These are phyloP conservation scores for Menura novaehollandiae DNA, from an alignment of 2,113 vertebrate genomes.

Conservation along the genomic window DNA sequence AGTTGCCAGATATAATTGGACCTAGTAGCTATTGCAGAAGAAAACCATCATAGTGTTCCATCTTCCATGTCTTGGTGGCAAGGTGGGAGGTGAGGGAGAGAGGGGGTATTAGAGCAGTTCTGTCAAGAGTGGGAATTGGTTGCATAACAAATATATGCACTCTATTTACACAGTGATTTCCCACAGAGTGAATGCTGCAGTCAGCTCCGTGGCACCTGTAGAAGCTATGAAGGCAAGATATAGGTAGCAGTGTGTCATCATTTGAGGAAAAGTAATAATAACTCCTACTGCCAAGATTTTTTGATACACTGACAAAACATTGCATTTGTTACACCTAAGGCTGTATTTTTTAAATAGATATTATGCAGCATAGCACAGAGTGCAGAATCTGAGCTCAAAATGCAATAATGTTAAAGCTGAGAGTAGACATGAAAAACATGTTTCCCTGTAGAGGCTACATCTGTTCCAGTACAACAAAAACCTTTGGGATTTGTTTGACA, in stretches of 20 bases:
- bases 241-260: background rate
- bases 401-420: background rate
- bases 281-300: background rate
- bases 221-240: background rate
- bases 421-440: background rate
- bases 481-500: background rate
- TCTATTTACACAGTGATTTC: background rate
- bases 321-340: background rate
- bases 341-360: background rate
- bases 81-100: background rate
- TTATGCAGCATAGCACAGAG: background rate
- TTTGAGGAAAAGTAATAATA: background rate
- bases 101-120: rapidly evolving
- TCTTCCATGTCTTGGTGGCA: background rate
- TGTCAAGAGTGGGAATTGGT: background rate
- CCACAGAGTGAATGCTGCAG: background rate
- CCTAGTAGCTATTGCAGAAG: background rate
- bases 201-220: background rate
- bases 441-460: background rate
- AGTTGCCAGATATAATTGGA: background rate
- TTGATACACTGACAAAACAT: background rate
- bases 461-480: background rate
- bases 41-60: background rate
- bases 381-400: background rate
- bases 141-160: background rate